These are phyloP conservation scores for Poecilobothrus nobilitatus DNA, from an alignment of 2,888 invertebrate species.

Conservation along the genomic window DNA sequence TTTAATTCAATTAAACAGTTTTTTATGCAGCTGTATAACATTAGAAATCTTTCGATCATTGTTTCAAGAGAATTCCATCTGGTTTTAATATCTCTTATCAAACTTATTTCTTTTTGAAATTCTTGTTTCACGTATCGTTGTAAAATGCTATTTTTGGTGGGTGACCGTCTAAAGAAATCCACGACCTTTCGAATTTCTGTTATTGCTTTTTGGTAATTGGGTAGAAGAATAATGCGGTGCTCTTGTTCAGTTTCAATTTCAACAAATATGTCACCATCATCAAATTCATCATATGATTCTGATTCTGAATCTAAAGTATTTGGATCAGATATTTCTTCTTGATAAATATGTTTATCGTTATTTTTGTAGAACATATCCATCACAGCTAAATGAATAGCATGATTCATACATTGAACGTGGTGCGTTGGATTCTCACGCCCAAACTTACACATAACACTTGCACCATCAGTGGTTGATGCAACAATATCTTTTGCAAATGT, in stretches of 20 bases:
- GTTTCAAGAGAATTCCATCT: constrained; percentile 5
- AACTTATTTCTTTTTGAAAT: constrained; percentile 5
- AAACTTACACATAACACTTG: constrained; percentile 1
- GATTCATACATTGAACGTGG: not conserved
- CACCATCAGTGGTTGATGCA: not conserved
- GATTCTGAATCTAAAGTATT: constrained; percentile 1
- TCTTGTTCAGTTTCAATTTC: not conserved
- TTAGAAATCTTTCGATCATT: constrained; percentile 3
- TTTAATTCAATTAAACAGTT: not conserved
- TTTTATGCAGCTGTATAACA: not conserved
- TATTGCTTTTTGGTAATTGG: constrained; percentile 1
- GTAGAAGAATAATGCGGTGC: not conserved
- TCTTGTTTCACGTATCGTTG: constrained; percentile 7
- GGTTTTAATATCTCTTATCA: constrained; percentile 7
- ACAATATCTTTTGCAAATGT: constrained; percentile 2
- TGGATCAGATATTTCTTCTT: constrained; percentile 2
- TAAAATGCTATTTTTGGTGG: constrained; percentile 5
- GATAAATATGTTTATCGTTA: not conserved
- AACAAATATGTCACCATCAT: not conserved
- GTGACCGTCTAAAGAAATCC: constrained; percentile 5
- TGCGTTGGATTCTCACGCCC: not conserved
- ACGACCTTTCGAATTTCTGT: not conserved
- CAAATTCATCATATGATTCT: constrained; percentile 1
- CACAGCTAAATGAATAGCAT: constrained; percentile 8
- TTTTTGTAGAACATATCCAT: constrained; percentile 2